These are phyloP conservation scores for Meriones unguiculatus DNA, from an alignment of 2,113 vertebrate genomes.

Conservation along the genomic window DNA sequence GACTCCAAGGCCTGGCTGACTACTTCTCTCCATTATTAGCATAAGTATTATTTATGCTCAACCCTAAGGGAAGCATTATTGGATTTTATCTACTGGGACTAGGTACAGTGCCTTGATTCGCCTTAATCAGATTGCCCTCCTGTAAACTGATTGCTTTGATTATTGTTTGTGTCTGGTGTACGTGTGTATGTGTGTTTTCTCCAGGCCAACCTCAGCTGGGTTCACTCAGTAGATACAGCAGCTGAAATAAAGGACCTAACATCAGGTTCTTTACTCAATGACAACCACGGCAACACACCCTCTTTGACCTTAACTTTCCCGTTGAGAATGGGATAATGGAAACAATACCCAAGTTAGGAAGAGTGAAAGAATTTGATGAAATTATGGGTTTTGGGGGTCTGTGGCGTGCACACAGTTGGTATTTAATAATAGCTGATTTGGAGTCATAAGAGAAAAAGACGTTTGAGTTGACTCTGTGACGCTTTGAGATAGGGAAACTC, in stretches of 20 bases:
- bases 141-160: neutral
- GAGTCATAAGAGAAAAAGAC: neutral
- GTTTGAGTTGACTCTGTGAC: neutral
- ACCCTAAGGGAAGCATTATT: neutral
- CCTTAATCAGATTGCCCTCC: neutral
- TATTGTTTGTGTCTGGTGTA: neutral
- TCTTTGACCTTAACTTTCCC: constrained; percentile 26
- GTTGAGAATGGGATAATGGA: neutral
- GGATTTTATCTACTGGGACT: too few species aligned
- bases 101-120: neutral
- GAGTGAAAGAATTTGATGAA: neutral
- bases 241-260: constrained; percentile 7
- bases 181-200: neutral
- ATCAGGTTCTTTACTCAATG: neutral
- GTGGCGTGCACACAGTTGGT: neutral
- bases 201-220: neutral
- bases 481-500: neutral
- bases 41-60: neutral
- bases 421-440: neutral
- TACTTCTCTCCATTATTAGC: neutral
- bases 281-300: neutral
- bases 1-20: neutral
- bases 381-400: neutral
- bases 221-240: neutral
- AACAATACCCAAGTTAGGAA: neutral